Conservation (phyloP, 2,113 vertebrate genomes). For the Ctenomys sociabilis region DNA sequence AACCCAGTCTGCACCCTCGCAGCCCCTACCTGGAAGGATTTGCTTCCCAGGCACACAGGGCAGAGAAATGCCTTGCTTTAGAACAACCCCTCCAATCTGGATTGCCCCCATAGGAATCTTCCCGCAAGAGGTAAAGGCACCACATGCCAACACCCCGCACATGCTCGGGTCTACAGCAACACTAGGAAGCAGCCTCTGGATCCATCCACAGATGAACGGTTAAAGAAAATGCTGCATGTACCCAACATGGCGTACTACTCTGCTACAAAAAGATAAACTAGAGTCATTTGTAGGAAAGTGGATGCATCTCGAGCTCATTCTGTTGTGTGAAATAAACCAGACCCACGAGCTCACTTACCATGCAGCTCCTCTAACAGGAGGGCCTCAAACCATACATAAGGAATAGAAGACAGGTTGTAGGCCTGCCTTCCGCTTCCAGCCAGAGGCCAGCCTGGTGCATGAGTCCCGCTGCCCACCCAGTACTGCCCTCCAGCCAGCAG, state of each 20-base stretch:
- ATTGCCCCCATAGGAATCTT: neutral
- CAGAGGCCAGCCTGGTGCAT: too few relatives aligned
- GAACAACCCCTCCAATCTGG: neutral
- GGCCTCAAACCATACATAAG: neutral
- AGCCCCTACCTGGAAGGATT: fast-evolving
- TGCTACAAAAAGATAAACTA: neutral
- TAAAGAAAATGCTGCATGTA: neutral
- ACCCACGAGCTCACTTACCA: neutral
- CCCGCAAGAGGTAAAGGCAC: neutral
- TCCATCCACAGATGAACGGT: too few relatives aligned
- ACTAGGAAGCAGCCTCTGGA: neutral
- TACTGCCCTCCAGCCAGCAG: too few relatives aligned
- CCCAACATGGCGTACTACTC: neutral
- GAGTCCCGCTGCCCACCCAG: too few relatives aligned
- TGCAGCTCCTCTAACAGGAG: neutral
- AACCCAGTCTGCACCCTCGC: neutral
- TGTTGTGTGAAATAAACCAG: neutral
- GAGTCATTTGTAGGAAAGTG: neutral
- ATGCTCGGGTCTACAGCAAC: neutral
- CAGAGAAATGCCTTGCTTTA: neutral
- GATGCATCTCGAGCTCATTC: neutral
- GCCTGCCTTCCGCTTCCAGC: too few relatives aligned
- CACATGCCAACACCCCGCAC: too few relatives aligned
- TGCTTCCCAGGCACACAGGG: fast-evolving
- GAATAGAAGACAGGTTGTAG: neutral